Evolutionary conservation across 2,797 vertebrate species (phyloP), one percentile per base, ranked within the genome.

Genomic region (Paratrypauchen microcephalus): DNA sequence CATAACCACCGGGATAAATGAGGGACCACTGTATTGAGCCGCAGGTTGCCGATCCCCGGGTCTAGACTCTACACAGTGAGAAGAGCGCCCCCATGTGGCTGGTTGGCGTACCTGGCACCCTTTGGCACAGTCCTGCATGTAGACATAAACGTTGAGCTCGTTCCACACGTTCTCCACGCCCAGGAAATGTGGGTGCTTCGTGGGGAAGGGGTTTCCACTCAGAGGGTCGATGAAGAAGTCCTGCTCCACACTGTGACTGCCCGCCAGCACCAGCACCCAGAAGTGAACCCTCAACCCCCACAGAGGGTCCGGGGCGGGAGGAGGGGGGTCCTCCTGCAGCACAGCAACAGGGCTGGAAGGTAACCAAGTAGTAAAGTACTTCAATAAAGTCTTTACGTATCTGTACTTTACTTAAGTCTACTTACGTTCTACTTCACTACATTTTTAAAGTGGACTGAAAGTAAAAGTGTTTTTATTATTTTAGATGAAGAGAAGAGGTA

Each of bases 161-260:
- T 98, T 97, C 97, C 97, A 99, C 68, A 94, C 4, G 16, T 95
- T 96, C 90, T 99, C 97, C 0, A 99, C 92, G 15, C 96, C 97
- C 76, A 97, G 93, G 88, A 98, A 99, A 69, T 76, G 70, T 0
- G 87, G 73, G 0, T 94, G 83, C 0, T 16, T 65, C 2, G 94
- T 93, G 62, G 81, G 57, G 78, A 92, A 95, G 75, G 92, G 86
- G 21, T 77, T 88, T 0, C 93, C 96, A 0, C 94, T 95, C 66
- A 98, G 90, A 0, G 97, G 91, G 67, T 99, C 95, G 1, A 99
- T 96, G 82, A 97, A 98, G 87, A 99, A 97, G 83, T 91, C 91
- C 81, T 98, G 91, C 0, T 92, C 85, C 52, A 98, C 86, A 7
- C 94, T 91, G 0, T 92, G 91, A 71, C 93, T 94, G 24, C 96